Evolutionary conservation across 2,113 vertebrate species (phyloP).

Genomic region (Pungitius pungitius): DNA sequence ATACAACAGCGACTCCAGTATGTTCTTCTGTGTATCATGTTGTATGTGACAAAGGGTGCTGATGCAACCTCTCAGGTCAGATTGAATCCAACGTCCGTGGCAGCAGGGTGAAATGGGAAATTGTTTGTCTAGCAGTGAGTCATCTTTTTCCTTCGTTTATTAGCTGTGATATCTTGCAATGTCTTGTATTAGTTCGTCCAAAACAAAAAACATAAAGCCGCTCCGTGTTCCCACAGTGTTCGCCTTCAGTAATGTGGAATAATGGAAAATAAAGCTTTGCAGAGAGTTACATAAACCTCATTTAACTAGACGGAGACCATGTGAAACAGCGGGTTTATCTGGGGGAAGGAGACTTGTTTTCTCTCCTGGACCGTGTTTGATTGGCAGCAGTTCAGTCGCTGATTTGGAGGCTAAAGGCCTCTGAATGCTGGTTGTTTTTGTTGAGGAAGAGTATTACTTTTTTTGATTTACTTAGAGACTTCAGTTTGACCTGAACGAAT

Average conservation of each 20-base stretch:
- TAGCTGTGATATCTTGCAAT: background rate
- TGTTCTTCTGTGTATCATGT: slow-evolving; percentile 53
- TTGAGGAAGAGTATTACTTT: slow-evolving; percentile 18
- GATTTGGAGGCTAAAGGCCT: slow-evolving; percentile 13
- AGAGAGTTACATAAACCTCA: background rate
- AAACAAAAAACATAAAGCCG: background rate
- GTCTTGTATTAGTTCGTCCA: background rate
- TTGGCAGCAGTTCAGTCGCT: slow-evolving; percentile 25
- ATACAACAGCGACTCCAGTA: slow-evolving; percentile 11
- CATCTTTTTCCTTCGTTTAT: background rate
- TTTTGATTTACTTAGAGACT: slow-evolving; percentile 22
- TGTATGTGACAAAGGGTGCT: slow-evolving; percentile 59
- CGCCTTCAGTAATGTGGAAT: background rate
- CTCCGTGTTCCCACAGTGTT: background rate
- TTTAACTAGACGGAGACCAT: background rate
- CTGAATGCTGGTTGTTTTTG: slow-evolving; percentile 12
- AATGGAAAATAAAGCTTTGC: background rate
- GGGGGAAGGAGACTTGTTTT: slow-evolving; percentile 16
- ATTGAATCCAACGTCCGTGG: no score
- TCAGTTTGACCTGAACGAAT: slow-evolving; percentile 5
- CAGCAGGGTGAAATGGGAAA: slow-evolving; percentile 6
- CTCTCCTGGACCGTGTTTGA: slow-evolving; percentile 13
- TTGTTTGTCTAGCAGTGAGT: background rate
- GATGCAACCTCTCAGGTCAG: slow-evolving; percentile 61
- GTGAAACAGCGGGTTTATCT: background rate